phyloP scores from a whole-genome alignment of 2,113 vertebrate genomes.

The Forbesichthys papilliferus region DNA sequence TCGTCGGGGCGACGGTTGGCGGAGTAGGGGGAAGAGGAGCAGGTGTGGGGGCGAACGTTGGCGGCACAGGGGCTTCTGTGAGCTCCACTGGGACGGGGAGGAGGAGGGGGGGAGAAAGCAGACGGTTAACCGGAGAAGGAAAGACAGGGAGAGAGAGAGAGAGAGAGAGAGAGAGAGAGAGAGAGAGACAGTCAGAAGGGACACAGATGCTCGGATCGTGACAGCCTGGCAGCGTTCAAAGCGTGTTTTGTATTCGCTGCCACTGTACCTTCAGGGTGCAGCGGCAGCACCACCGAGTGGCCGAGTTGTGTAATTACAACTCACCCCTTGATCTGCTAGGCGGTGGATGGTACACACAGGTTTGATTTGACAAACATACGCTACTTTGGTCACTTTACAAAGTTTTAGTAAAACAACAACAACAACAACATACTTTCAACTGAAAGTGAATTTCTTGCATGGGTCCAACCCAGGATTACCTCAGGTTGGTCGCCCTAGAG shows the following conservation, averaged over 20 bases:
- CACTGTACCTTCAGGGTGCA: background rate
- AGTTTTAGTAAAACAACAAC: too few relatives aligned
- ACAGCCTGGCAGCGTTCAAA: background rate
- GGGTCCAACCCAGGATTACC: slow-evolving; percentile 39
- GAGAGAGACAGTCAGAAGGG: background rate
- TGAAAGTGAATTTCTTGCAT: too few relatives aligned
- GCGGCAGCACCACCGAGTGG: slow-evolving; percentile 46
- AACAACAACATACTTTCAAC: too few relatives aligned
- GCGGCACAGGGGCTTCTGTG: slow-evolving; percentile 66
- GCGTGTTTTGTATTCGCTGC: background rate
- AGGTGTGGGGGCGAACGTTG: slow-evolving; percentile 66
- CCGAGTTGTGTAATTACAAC: slow-evolving; percentile 14
- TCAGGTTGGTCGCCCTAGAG: slow-evolving; percentile 26
- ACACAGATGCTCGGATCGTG: background rate
- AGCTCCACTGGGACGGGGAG: slow-evolving; percentile 70
- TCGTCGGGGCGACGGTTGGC: slow-evolving; percentile 60
- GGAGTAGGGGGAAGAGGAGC: slow-evolving; percentile 62
- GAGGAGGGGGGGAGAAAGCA: slow-evolving; percentile 68
- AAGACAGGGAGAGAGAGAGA: background rate
- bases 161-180: background rate
- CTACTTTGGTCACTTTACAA: background rate
- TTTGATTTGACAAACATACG: background rate
- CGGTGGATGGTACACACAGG: background rate
- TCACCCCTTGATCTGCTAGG: background rate
- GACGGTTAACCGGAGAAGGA: slow-evolving; percentile 64